These are phyloP conservation scores for Folsomia candida DNA, from an alignment of 2,888 invertebrate species.

Conservation along the genomic window DNA sequence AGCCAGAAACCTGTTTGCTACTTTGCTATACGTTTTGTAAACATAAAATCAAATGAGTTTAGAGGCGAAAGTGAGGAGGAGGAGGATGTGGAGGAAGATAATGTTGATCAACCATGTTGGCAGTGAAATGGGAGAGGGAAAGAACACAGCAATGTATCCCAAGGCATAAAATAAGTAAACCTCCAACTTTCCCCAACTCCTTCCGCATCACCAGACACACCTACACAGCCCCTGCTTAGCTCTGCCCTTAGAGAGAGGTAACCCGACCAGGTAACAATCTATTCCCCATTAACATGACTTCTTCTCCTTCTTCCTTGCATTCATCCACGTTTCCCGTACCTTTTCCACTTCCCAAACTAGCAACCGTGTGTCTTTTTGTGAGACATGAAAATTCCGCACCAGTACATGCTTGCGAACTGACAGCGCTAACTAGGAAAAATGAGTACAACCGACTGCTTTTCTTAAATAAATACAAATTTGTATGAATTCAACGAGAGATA, in stretches of 20 bases:
- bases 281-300: neutral
- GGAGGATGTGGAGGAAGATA: too few species aligned
- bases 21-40: too few species aligned
- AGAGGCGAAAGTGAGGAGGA: too few species aligned
- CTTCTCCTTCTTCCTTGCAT: too few species aligned
- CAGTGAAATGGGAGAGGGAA: too few species aligned
- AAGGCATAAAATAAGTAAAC: neutral
- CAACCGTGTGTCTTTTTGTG: neutral
- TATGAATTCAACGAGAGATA: neutral
- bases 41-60: too few species aligned
- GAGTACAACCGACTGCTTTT: neutral
- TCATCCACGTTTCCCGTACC: too few species aligned
- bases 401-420: neutral
- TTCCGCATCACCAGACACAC: conserved; percentile 5
- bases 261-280: neutral
- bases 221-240: neutral
- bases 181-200: conserved; percentile 5
- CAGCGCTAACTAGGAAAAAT: conserved; percentile 4
- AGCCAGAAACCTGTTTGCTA: too few species aligned
- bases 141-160: neutral
- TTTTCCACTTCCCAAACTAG: neutral
- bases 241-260: neutral
- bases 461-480: neutral
- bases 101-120: too few species aligned
- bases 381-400: neutral